phyloP scores from a whole-genome alignment of 2,797 vertebrate species.

The Neosalanx taihuensis region DNA sequence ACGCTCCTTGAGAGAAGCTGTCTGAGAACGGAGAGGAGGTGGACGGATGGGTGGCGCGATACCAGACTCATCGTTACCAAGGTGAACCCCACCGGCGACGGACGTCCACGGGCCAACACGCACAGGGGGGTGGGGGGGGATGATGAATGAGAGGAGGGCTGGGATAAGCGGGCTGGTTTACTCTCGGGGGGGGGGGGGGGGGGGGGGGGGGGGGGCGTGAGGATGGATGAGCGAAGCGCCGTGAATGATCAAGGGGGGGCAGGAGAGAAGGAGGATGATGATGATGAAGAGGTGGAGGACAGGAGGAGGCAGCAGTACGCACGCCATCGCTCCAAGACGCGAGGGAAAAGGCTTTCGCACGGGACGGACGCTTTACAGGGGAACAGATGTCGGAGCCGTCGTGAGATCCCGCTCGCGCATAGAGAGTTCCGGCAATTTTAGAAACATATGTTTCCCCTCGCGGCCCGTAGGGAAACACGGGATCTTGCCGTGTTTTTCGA shows the following conservation, averaged over 20 bases:
- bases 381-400: too few species aligned
- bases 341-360: too few species aligned
- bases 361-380: too few species aligned
- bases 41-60: slow-evolving; percentile 26
- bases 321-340: neutral
- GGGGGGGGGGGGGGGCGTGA: neutral
- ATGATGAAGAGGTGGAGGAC: slow-evolving; percentile 11
- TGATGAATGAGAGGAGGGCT: slow-evolving; percentile 40
- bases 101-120: slow-evolving; percentile 47
- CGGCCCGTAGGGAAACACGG: too few species aligned
- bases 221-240: slow-evolving; percentile 53
- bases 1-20: neutral
- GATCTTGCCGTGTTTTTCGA: too few species aligned
- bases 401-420: too few species aligned
- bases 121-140: slow-evolving; percentile 9
- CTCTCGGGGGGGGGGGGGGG: slow-evolving; percentile 34
- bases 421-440: too few species aligned
- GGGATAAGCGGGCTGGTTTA: slow-evolving; percentile 52
- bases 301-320: slow-evolving; percentile 7
- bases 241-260: slow-evolving; percentile 43
- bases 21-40: neutral
- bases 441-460: too few species aligned
- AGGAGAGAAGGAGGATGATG: slow-evolving; percentile 13
- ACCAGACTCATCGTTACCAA: slow-evolving; percentile 41
- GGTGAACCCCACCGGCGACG: slow-evolving; percentile 23